Base-by-base conservation (phyloP, 2,113 vertebrate genomes). In the Calyptomena viridis region DNA sequence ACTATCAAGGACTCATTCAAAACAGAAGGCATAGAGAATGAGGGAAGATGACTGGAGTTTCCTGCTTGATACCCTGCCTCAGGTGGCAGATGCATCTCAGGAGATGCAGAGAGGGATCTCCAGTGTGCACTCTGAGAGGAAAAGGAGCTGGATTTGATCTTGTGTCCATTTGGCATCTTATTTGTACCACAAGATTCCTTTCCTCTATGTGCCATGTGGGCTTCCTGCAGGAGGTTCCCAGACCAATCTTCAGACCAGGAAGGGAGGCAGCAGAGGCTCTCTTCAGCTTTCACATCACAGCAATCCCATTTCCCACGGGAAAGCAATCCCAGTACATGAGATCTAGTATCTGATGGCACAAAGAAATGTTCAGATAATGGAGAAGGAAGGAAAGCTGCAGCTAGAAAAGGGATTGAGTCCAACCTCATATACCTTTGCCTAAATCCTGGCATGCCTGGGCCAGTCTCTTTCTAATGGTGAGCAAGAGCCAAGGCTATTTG, bases 131-230 rank as follows among this genome's bases (percentile, higher is more conserved):
- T 63, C 40, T 3, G 28, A 68, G 46, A 87, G 30, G 44, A 72
- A 73, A 84, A 75, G 33, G 46, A 74, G 35, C 9, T 39, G 42
- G 19, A 71, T 69, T 79, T 89, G 33, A 80, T 13, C 9, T 83
- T 53, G 22, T 35, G 85, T 55, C 55, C 12, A 31, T 62, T 28
- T 84, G 50, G 22, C 44, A 73, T 50, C 50, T 55, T 66, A 30
- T 67, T 37, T 4, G 1, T 58, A 77, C 27, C 39, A 60, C 11
- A 64, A 12, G 55, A 56, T 9, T 62, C 33, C 60, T 86, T 79
- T 58, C 20, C 37, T 66, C 33, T 42, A 27, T 33, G 25, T 21
- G 8, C 17, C n/a, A 63, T 0, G 0, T 17, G 11, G 28, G 22
- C 11, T 46, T 89, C 50, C 59, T 87, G 23, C 23, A 66, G 47